phyloP scores from a whole-genome alignment of 2,888 invertebrate species.

The Sminthurides aquaticus region DNA sequence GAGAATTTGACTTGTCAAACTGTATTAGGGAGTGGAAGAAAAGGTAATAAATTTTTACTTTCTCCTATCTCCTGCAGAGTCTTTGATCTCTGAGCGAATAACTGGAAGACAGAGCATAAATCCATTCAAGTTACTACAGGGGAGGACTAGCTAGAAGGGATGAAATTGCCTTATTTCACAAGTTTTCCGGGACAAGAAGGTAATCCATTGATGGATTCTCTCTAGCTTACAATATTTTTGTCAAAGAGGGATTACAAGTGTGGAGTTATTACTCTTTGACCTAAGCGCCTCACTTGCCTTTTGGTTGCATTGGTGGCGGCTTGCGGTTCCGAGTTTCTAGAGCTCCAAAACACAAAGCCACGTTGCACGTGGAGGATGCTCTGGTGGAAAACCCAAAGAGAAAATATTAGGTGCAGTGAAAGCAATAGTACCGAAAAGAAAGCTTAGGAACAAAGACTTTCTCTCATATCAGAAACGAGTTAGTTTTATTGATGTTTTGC shows the following conservation, averaged over 20 bases:
- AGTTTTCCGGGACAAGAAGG: neutral
- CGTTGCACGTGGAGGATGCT: neutral
- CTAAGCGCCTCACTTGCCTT: too few relatives aligned
- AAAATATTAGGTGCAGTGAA: neutral
- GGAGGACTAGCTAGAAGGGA: neutral
- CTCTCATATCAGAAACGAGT: too few relatives aligned
- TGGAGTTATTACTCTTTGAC: neutral
- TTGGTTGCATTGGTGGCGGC: too few relatives aligned
- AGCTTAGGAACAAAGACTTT: too few relatives aligned
- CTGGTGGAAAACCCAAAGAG: neutral
- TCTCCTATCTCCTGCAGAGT: neutral
- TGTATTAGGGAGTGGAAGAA: neutral
- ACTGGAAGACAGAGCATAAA: neutral
- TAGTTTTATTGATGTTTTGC: too few relatives aligned
- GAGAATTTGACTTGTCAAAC: neutral
- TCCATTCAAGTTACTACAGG: neutral
- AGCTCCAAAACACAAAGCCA: neutral
- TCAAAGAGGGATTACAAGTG: neutral
- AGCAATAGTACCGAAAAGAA: too few relatives aligned
- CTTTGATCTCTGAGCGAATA: neutral
- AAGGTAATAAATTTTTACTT: neutral
- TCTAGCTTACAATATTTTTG: neutral
- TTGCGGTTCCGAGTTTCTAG: neutral
- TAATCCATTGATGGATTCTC: neutral
- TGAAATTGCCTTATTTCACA: neutral